These are phyloP conservation scores for Thaumetopoea pityocampa DNA, from an alignment of 1,140 invertebrate genomes.

Conservation along the genomic window DNA sequence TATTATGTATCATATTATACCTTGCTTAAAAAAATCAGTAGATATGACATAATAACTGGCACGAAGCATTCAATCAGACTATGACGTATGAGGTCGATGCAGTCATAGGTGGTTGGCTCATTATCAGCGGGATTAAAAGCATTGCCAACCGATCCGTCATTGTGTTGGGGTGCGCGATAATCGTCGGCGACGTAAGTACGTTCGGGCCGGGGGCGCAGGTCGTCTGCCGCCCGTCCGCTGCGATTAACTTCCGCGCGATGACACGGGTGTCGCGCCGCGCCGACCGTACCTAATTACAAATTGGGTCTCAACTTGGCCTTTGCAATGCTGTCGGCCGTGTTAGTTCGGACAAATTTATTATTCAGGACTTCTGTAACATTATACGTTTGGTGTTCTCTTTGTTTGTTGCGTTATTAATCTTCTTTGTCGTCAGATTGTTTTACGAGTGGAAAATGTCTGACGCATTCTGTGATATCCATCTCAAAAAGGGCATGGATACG, in stretches of 20 bases:
- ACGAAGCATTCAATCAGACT: conserved; percentile 2
- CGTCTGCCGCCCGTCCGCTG: conserved; percentile 50
- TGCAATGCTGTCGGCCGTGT: conserved; percentile 17
- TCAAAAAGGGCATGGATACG: too few species aligned
- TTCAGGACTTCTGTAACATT: too few species aligned
- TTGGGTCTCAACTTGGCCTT: conserved; percentile 36
- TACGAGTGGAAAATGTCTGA: too few species aligned
- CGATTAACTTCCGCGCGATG: conserved; percentile 44
- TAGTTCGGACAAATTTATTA: too few species aligned
- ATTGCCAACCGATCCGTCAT: conserved; percentile 18
- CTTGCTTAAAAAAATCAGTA: conserved; percentile 8
- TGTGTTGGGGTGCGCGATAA: conserved; percentile 39
- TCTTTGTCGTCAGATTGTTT: too few species aligned
- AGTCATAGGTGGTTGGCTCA: conserved; percentile 9
- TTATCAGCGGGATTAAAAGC: conserved; percentile 15
- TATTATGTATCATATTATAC: too few species aligned
- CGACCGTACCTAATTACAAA: conserved; percentile 38
- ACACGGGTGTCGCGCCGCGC: conserved; percentile 36
- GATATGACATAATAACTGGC: conserved; percentile 10
- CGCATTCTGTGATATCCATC: too few species aligned
- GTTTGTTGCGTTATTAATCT: too few species aligned
- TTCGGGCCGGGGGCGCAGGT: conserved; percentile 53
- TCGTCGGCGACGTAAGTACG: conserved; percentile 55
- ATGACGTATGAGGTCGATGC: conserved; percentile 15
- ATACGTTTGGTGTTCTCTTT: too few species aligned